Percentiles rank a stretch among this genome's conserved stretches.
These are phyloP conservation scores for Nowickia ferox DNA, from an alignment of 2,888 invertebrate genomes.

Conservation along the genomic window DNA sequence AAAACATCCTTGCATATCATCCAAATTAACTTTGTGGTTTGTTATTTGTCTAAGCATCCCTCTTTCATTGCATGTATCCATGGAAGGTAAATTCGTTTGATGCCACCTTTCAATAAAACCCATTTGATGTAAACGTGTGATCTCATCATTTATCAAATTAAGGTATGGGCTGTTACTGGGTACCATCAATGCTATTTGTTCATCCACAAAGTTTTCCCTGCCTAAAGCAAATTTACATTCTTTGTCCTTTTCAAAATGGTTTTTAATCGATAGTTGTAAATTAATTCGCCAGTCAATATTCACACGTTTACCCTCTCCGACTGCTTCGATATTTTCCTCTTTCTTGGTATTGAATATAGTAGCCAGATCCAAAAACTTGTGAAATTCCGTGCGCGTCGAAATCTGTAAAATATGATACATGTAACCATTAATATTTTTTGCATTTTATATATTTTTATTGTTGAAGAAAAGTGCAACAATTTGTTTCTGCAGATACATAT, in stretches of 20 bases:
- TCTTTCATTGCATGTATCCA: conserved; percentile 90
- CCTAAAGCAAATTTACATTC: conserved; percentile 90
- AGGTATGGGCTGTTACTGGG: conserved; percentile 91
- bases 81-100: conserved; percentile 89
- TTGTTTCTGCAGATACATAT: too few species aligned
- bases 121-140: conserved; percentile 91
- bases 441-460: too few species aligned
- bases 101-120: conserved; percentile 94
- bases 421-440: too few species aligned
- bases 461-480: too few species aligned
- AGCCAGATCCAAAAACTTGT: conserved; percentile 85
- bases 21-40: conserved; percentile 93
- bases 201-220: conserved; percentile 90
- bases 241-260: conserved; percentile 87
- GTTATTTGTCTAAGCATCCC: conserved; percentile 87
- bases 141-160: conserved; percentile 89
- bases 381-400: conserved; percentile 79
- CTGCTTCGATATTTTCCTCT: conserved; percentile 84
- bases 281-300: conserved; percentile 92
- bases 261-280: conserved; percentile 88
- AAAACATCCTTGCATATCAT: conserved; percentile 97
- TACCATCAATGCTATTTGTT: conserved; percentile 90
- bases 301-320: conserved; percentile 88
- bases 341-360: conserved; percentile 83
- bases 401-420: conserved; percentile 66